Evolutionary conservation across 2,797 vertebrate genomes (phyloP), one percentile per base, ranked within the genome.

Genomic region (Fistularia commersonii): DNA sequence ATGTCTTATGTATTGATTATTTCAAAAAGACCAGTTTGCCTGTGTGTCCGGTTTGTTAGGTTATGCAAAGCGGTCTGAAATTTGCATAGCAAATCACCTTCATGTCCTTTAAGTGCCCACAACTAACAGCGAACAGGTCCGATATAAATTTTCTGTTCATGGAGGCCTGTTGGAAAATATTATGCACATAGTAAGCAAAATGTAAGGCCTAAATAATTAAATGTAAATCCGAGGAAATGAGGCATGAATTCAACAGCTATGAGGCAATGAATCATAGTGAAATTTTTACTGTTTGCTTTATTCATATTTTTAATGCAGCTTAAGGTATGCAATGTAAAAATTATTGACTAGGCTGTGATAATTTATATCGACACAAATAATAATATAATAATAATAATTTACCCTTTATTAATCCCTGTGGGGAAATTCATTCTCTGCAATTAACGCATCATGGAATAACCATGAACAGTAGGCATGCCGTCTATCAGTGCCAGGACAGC

Each of bases 191-290:
- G 13, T 3, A 31, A 35, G 40, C 10, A 6, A 46, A 52, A 48
- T 39, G 47, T 32, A 14, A 36, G 47, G 8, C 32, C 34, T 0
- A n/a, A 35, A 48, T 47, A 40, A 62, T 70, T 51, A 54, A 23
- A 23, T 23, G 23, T 4, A 54, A 69, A 64, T 52, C 2, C 37
- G 5, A 41, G 34, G 13, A 64, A 36, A 73, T 12, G 36, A 66
- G 53, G 50, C 50, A 63, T 4, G n/a, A 41, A 57, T 11, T 71
- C 11, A 42, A 52, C 35, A 42, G 52, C 57, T 35, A 31, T 4
- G 23, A 23, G 23, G 23, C 23, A 23, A 23, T 23, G 23, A 2
- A 23, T 23, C 23, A 23, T 23, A 4, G 23, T 54, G 51, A 40
- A 39, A 51, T 32, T 72, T 45, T 32, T 14, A 15, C 23, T 14